Evolutionary conservation across 2,113 vertebrate species (phyloP).

Genomic region (Leptodactylus fuscus): DNA sequence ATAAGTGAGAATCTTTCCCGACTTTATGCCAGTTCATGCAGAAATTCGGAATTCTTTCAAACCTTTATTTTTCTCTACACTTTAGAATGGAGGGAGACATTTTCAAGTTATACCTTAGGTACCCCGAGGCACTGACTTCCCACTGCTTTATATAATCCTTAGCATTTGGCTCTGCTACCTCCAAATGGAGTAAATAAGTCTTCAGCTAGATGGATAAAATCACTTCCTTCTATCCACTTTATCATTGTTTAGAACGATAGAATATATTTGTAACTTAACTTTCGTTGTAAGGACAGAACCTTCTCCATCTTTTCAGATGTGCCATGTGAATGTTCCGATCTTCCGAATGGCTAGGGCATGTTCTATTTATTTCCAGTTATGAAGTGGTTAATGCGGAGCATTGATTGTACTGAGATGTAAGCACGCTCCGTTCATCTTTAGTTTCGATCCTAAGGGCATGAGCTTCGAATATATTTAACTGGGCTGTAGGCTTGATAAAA

Average conservation of each 20-base stretch:
- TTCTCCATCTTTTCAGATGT: neutral
- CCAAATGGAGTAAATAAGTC: neutral
- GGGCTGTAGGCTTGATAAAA: conserved; percentile 52
- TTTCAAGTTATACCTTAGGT: neutral
- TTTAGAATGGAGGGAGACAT: neutral
- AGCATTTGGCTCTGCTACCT: neutral
- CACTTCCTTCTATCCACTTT: neutral
- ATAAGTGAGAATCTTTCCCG: too few species aligned
- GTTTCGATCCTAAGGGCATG: conserved; percentile 46
- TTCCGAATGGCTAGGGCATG: neutral
- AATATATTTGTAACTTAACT: neutral
- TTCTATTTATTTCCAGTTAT: conserved; percentile 17
- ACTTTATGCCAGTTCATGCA: neutral
- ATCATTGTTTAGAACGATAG: neutral
- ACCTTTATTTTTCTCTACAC: neutral
- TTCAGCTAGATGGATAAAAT: neutral
- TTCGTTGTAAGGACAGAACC: neutral
- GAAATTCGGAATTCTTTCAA: neutral
- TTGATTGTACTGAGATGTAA: conserved; percentile 39
- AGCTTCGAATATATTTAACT: conserved; percentile 51
- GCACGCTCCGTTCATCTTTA: conserved; percentile 40
- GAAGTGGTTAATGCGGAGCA: conserved; percentile 25
- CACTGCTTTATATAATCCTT: conserved; percentile 4
- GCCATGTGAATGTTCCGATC: neutral
- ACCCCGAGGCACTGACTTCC: neutral